Evolutionary conservation across 2,888 invertebrate genomes (phyloP), one percentile per base, ranked within the genome.

Genomic region (Craniophora ligustri): DNA sequence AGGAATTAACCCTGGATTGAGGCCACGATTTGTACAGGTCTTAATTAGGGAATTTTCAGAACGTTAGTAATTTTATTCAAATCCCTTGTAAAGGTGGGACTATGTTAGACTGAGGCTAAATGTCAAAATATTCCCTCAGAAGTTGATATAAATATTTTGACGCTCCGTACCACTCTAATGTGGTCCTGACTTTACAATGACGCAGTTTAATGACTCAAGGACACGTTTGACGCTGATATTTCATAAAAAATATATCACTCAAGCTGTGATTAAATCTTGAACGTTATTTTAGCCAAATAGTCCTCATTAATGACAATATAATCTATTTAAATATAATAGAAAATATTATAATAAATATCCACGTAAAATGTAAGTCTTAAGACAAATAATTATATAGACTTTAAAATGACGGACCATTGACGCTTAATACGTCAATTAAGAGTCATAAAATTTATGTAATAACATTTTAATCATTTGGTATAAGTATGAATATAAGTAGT

Each of bases 301-400:
- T 39, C 14, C 40, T 35, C 5, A 8, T 51, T 19, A 26, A 32
- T 30, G 62, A 62, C 57, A 62, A 62, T 38, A 62, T 51, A 23
- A 8, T 35, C 18, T 21, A 14, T 51, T 5, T n/a, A 3, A 34
- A 10, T 11, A 5, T 19, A 15, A 16, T 15, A n/a, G 8, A 13
- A 28, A 34, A 46, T 35, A 14, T 32, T 36, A 1, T 5, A 15
- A 18, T 13, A 6, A 11, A 8, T 26, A 19, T 26, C 19, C 3
- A 46, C n/a, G 6, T 51, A 38, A 28, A 38, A 30, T 7, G 14
- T n/a, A n/a, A n/a, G n/a, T n/a, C n/a, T n/a, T 28, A 31, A 45
- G 14, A 23, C n/a, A 21, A 63, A 56, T 23, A 64, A 50, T 38
- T 65, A 41, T 38, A 8, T 41, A 41, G 7, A 26, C 58, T 46